Evolutionary conservation across 2,797 vertebrate species (phyloP), one percentile per base, ranked within the genome.

Genomic region (Eutrigla gurnardus): DNA sequence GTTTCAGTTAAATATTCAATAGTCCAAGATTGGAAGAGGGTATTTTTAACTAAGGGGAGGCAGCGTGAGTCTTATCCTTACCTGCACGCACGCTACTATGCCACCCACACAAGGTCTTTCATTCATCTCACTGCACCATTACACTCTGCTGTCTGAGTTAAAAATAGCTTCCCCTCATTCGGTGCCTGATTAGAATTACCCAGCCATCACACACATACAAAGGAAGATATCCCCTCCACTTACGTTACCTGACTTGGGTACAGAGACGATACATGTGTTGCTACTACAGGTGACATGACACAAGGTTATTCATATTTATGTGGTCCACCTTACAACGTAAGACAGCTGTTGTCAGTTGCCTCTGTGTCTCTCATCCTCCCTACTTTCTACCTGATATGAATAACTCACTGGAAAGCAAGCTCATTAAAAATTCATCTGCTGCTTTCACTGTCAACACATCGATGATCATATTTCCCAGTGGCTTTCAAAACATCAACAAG

Each of bases 121-220:
- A 91, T 92, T 92, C 90, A 92, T 92, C 89, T 86, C 93, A 90
- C 89, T 91, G 90, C 90, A 92, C 84, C 91, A 89, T 78, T 81
- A 86, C 79, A 83, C 84, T 82, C 87, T 63, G 85, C 80, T 80
- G 91, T 91, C 91, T 87, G 88, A 86, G 92, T 86, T 94, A 93
- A 93, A 94, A 94, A 94, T 94, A 94, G 91, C 91, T 77, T 81
- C 81, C 25, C 40, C 87, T 86, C 83, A 81, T 86, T 89, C 77
- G 65, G 67, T 73, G 87, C 80, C 80, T 92, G 85, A 92, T 92
- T 87, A 88, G 86, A 92, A 89, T 86, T 87, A 88, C 86, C 84
- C 81, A 85, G 75, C 83, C 89, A 75, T 89, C 84, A 67, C 89
- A 81, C 54, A 77, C 82, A 71, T 77, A 86, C 81, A 82, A 81